phyloP scores from a whole-genome alignment of 1,140 invertebrate species.

The Streblospio benedicti region DNA sequence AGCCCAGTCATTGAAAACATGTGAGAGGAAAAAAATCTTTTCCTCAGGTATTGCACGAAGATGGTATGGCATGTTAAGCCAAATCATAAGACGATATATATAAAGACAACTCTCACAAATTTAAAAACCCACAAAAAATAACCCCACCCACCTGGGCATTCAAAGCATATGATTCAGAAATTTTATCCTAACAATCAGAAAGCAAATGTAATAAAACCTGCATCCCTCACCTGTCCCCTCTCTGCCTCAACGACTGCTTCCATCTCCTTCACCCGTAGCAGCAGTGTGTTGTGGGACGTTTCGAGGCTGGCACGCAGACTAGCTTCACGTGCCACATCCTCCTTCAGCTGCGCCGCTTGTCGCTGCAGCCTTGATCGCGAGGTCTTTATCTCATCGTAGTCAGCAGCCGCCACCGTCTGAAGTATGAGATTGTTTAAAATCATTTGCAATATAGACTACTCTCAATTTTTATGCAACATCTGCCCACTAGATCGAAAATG shows the following conservation, averaged over 20 bases:
- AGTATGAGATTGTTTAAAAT: background rate
- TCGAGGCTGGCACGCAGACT: constrained; percentile 34
- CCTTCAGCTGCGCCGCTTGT: constrained; percentile 26
- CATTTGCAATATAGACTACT: background rate
- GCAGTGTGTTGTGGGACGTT: constrained; percentile 32
- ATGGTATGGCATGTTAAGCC: too few species aligned
- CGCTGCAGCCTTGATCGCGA: constrained; percentile 21
- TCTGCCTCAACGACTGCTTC: constrained; percentile 29
- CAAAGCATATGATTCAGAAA: too few species aligned
- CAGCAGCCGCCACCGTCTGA: background rate
- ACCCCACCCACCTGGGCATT: too few species aligned
- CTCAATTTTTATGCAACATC: background rate
- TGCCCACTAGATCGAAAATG: background rate
- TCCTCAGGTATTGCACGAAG: too few species aligned
- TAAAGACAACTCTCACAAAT: too few species aligned
- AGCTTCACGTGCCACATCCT: constrained; percentile 29
- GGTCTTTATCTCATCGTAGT: background rate
- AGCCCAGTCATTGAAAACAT: too few species aligned
- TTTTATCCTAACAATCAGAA: too few species aligned
- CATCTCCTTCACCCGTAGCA: constrained; percentile 29
- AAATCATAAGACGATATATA: too few species aligned
- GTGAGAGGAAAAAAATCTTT: too few species aligned
- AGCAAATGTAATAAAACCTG: too few species aligned
- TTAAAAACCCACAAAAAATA: too few species aligned
- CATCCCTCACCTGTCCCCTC: constrained; percentile 23